Evolutionary conservation across 2,888 invertebrate species (phyloP).

Genomic region (Leptogaster cylindrica): DNA sequence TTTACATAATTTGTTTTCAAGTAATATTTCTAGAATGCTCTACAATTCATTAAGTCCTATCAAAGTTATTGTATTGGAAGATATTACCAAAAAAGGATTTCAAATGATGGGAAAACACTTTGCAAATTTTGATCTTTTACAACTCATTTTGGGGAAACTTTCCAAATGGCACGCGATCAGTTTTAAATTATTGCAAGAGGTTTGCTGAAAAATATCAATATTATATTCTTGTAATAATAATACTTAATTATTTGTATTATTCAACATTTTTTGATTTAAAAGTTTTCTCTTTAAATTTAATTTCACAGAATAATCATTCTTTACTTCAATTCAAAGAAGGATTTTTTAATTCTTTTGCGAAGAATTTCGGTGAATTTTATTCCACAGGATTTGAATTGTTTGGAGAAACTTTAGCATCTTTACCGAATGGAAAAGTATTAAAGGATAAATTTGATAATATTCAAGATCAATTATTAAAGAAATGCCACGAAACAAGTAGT

Average conservation of each 20-base stretch:
- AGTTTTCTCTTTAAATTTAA: too few relatives aligned
- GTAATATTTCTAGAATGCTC: conserved; percentile 45
- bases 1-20: too few relatives aligned
- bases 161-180: conserved; percentile 24
- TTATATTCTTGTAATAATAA: neutral
- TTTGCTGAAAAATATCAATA: too few relatives aligned
- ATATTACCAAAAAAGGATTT: conserved; percentile 61
- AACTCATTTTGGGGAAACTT: conserved; percentile 3
- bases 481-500: neutral
- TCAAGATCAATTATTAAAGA: neutral
- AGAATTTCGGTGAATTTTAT: too few relatives aligned
- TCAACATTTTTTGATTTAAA: too few relatives aligned
- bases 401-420: too few relatives aligned
- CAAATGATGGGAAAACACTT: neutral
- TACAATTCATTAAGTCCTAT: conserved; percentile 42
- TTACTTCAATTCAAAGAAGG: neutral
- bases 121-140: too few relatives aligned
- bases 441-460: conserved; percentile 21
- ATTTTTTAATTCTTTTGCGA: neutral
- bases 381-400: too few relatives aligned
- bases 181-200: conserved; percentile 11
- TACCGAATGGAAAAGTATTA: too few relatives aligned
- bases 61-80: conserved; percentile 59
- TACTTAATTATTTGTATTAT: neutral
- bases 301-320: conserved; percentile 7